Percentiles rank a stretch among this genome's conserved stretches.
phyloP scores from a whole-genome alignment of 2,888 invertebrate species.

The Drosophila setosimentum region DNA sequence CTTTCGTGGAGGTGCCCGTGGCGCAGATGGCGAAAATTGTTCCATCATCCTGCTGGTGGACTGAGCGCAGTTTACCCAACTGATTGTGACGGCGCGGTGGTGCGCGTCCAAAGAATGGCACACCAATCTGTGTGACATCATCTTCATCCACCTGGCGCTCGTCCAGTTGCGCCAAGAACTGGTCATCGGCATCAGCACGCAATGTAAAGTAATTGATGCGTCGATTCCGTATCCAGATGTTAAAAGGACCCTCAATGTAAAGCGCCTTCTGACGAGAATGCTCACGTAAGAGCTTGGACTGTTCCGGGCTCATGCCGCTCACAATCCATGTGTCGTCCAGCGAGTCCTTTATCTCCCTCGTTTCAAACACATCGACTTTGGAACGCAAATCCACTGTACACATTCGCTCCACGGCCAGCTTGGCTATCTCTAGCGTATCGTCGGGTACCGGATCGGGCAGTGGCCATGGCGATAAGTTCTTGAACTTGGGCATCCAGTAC shows the following conservation, averaged over 20 bases:
- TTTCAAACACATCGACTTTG: conserved; percentile 88
- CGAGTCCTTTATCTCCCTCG: conserved; percentile 89
- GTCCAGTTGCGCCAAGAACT: conserved; percentile 82
- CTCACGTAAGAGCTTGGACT: conserved; percentile 89
- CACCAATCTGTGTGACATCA: conserved; percentile 90
- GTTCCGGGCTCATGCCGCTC: conserved; percentile 92
- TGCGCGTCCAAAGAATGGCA: conserved; percentile 86
- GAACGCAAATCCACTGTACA: conserved; percentile 92
- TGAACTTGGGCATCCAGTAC: conserved; percentile 98
- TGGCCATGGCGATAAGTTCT: conserved; percentile 94
- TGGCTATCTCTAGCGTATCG: conserved; percentile 91
- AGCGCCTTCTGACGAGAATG: conserved; percentile 89
- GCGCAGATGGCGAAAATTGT: conserved; percentile 94
- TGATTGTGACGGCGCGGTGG: conserved; percentile 85
- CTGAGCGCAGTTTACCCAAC: conserved; percentile 87
- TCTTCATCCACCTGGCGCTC: conserved; percentile 87
- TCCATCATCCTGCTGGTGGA: conserved; percentile 97
- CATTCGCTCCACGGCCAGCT: conserved; percentile 93
- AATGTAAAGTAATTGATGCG: conserved; percentile 94
- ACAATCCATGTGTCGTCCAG: conserved; percentile 97
- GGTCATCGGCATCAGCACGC: conserved; percentile 88
- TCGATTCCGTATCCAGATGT: conserved; percentile 91
- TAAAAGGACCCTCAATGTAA: conserved; percentile 94
- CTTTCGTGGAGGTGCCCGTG: conserved; percentile 95
- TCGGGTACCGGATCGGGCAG: conserved; percentile 92